Conservation (phyloP, 2,888 invertebrate genomes). For the Amiota mariae region DNA sequence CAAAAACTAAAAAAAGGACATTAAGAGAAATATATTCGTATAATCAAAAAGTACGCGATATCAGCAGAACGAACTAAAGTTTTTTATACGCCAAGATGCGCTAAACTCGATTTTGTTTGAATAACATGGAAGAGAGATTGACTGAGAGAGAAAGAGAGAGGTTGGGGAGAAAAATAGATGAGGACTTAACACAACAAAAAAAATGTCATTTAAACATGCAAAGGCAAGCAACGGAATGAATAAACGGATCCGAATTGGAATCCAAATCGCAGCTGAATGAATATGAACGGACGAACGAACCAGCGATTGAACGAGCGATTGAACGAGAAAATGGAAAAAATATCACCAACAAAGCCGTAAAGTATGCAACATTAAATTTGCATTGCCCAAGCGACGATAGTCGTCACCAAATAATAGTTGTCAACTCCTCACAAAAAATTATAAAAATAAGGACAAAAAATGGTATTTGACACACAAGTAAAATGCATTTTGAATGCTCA, state of each 20-base stretch:
- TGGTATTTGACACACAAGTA: too few relatives aligned
- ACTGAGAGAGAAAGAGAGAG: too few relatives aligned
- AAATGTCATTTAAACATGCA: slow-evolving; percentile 38
- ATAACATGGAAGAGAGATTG: not conserved
- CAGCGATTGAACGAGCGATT: too few relatives aligned
- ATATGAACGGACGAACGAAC: too few relatives aligned
- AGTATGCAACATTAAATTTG: slow-evolving; percentile 56
- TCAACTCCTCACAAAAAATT: slow-evolving; percentile 6
- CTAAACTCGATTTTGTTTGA: slow-evolving; percentile 11
- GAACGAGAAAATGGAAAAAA: slow-evolving; percentile 5
- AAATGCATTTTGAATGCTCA: slow-evolving; percentile 28
- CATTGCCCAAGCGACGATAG: slow-evolving; percentile 41
- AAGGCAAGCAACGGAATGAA: slow-evolving; percentile 15
- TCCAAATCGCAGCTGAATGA: slow-evolving; percentile 15
- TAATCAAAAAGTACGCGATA: too few relatives aligned
- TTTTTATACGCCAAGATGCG: slow-evolving; percentile 5
- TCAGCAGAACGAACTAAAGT: not conserved
- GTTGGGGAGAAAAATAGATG: too few relatives aligned
- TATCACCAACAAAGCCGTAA: slow-evolving; percentile 36
- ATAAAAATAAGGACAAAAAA: slow-evolving; percentile 33
- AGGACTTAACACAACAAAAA: not conserved
- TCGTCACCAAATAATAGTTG: slow-evolving; percentile 30
- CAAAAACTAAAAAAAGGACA: not conserved
- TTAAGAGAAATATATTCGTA: not conserved
- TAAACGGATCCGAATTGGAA: not conserved